Evolutionary conservation across 1,140 invertebrate species (phyloP).

Genomic region (Drosophila equinoxialis): DNA sequence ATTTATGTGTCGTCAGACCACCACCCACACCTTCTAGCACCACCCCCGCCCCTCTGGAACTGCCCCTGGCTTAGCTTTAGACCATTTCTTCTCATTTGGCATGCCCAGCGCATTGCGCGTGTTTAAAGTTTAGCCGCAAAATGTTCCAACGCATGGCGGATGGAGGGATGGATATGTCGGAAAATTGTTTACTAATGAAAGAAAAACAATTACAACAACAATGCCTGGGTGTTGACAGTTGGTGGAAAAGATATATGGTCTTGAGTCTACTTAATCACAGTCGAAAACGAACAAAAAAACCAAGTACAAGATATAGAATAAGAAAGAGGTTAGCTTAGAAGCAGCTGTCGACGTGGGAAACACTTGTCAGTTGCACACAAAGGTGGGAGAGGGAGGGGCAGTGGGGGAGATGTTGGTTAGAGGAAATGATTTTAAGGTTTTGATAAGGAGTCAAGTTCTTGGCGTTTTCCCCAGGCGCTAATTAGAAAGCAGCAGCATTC

Average conservation of each 20-base stretch:
- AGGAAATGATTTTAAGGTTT: slow-evolving; percentile 46
- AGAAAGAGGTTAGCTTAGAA: slow-evolving; percentile 19
- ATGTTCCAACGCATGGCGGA: slow-evolving; percentile 29
- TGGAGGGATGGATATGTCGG: slow-evolving; percentile 9
- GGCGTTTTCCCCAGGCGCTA: slow-evolving; percentile 66
- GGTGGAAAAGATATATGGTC: slow-evolving; percentile 63
- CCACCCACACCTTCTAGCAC: neutral
- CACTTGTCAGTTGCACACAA: slow-evolving; percentile 20
- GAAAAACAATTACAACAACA: slow-evolving; percentile 72
- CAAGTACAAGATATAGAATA: neutral
- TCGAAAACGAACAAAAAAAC: neutral
- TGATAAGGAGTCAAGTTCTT: slow-evolving; percentile 53
- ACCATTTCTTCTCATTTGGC: slow-evolving; percentile 60
- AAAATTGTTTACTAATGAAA: slow-evolving; percentile 55
- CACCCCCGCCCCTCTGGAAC: neutral
- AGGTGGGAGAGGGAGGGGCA: neutral
- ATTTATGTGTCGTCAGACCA: slow-evolving; percentile 56
- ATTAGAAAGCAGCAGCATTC: slow-evolving; percentile 45
- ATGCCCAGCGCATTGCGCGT: slow-evolving; percentile 74
- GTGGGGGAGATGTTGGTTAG: neutral
- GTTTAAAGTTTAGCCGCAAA: slow-evolving; percentile 72
- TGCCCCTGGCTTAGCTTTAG: neutral
- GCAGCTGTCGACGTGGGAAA: slow-evolving; percentile 38
- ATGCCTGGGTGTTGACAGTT: slow-evolving; percentile 64
- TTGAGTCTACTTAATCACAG: slow-evolving; percentile 54